These are phyloP conservation scores for Amphipoea lucens DNA, from an alignment of 2,888 invertebrate genomes.

Conservation along the genomic window DNA sequence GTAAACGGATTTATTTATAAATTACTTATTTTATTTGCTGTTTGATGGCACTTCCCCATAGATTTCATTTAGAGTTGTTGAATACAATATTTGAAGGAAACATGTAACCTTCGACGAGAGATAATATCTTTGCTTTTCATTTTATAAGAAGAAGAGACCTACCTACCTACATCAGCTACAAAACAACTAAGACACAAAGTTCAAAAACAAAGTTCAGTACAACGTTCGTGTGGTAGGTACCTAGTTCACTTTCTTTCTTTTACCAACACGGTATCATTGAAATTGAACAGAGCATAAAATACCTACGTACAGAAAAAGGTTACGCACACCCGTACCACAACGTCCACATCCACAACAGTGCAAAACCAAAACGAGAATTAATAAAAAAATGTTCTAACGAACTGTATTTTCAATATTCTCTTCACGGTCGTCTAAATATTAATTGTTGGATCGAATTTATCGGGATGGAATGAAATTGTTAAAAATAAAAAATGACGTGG, in stretches of 20 bases:
- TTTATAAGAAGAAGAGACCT: background rate
- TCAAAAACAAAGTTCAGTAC: too few species aligned
- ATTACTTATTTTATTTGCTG: constrained; percentile 25
- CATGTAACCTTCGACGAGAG: background rate
- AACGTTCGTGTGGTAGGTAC: background rate
- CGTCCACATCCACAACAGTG: background rate
- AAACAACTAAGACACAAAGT: too few species aligned
- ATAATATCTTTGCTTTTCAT: background rate
- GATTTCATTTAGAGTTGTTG: constrained; percentile 18
- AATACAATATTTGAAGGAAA: constrained; percentile 7
- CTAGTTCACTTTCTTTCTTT: background rate
- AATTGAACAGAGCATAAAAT: background rate
- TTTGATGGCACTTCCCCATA: background rate
- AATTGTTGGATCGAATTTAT: constrained; percentile 38
- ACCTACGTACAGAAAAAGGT: background rate
- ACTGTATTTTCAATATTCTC: constrained; percentile 33
- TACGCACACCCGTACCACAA: background rate
- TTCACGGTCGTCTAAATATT: constrained; percentile 33
- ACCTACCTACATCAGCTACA: background rate
- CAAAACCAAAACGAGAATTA: constrained; percentile 2
- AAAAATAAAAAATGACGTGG: constrained; percentile 37
- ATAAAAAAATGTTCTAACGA: background rate
- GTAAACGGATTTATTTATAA: constrained; percentile 28
- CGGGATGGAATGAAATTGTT: constrained; percentile 38
- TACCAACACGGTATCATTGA: too few species aligned